Base-by-base conservation (phyloP, 2,113 vertebrate genomes). In the Camelus dromedarius region DNA sequence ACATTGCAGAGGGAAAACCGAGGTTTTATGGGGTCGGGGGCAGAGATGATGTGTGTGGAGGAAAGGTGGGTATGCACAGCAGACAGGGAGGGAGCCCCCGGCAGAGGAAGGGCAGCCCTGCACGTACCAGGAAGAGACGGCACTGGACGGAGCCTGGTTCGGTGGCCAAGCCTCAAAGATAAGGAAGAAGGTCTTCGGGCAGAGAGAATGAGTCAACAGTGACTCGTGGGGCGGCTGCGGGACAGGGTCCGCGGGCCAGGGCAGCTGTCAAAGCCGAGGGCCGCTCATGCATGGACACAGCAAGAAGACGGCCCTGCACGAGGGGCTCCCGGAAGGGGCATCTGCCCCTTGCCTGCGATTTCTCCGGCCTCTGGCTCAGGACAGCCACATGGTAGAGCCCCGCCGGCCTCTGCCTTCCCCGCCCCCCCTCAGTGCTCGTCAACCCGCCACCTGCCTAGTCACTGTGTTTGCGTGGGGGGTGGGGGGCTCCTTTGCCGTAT, bases 261-360 rank as follows among this genome's bases (percentile, higher is more conserved):
- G 18, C 20, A 5, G 48, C 13, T 0, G 5, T 38, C 24, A 54
- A 24, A 66, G 60, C 60, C 60, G 16, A 22, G 12, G 42, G 22
- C 13, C 0, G 3, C 52, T 46, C 35, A 15, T 3, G 0, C 2
- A 8, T 76, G 15, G 86, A 35, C 32, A 3, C n/a, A 52, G 42
- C 70, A 26, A 62, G 22, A 26, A 22, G 46, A 2, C 12, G 8
- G 79, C 8, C 48, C 79, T 18, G 2, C 60, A 11, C 8, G 3
- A 42, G 73, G 20, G 48, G 14, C 24, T 46, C 38, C 70, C 2
- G 15, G n/a, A 35, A 22, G 28, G 2, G 26, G 48, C 60, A 1
- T 77, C 48, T 54, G 11, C 8, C 13, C n/a, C 16, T 66, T 11
- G 4, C 28, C 77, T 35, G 1, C 10, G n/a, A 38, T n/a, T 26